Evolutionary conservation across 2,797 vertebrate genomes (phyloP).

Genomic region (Epinephelus coioides): DNA sequence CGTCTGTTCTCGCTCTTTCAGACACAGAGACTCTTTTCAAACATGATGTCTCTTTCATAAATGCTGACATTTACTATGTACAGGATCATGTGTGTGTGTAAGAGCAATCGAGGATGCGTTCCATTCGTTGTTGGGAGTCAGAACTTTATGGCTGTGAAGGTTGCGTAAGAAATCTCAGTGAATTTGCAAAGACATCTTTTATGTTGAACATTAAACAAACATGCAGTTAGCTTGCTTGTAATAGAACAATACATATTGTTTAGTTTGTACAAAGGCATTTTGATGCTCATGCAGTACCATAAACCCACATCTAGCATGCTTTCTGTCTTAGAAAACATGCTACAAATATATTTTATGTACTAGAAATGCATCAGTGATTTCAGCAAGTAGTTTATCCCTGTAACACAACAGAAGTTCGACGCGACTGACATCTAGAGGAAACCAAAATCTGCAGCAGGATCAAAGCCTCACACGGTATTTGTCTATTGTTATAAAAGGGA

Average conservation of each 20-base stretch:
- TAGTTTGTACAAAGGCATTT: no score
- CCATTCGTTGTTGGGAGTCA: background rate
- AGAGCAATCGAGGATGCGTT: background rate
- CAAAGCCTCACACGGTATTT: background rate
- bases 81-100: background rate
- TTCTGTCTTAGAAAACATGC: no score
- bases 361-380: no score
- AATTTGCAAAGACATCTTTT: background rate
- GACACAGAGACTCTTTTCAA: conserved; percentile 22
- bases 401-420: background rate
- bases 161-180: background rate
- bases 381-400: background rate
- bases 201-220: no score
- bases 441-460: background rate
- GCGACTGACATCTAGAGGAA: background rate
- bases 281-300: no score
- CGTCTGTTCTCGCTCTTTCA: conserved; percentile 34
- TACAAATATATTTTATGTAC: no score
- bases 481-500: background rate
- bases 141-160: background rate
- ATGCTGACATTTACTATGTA: background rate
- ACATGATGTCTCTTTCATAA: background rate
- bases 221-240: no score
- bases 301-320: no score
- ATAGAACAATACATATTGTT: no score